Evolutionary conservation across 2,797 vertebrate species (phyloP).

Genomic region (Labroides dimidiatus): DNA sequence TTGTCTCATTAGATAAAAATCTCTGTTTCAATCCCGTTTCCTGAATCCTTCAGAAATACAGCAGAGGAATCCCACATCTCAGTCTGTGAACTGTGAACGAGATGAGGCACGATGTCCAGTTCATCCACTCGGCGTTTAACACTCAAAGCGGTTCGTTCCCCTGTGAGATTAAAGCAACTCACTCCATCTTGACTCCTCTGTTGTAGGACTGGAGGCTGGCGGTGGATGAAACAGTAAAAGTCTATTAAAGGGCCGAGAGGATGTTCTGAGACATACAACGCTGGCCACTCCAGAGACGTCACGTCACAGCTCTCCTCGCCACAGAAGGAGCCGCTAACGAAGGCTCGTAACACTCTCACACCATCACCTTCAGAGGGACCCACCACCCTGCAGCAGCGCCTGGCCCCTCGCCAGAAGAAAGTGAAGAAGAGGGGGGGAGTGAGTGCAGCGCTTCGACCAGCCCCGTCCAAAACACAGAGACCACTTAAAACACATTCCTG

Average conservation of each 20-base stretch:
- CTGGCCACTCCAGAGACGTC: constrained; percentile 61
- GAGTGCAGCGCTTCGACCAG: constrained; percentile 61
- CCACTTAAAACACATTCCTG: constrained; percentile 85
- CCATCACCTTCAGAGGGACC: constrained; percentile 71
- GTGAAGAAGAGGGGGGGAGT: constrained; percentile 41
- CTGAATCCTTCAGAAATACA: constrained; percentile 48
- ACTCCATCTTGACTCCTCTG: constrained; percentile 31
- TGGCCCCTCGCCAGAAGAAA: constrained; percentile 70
- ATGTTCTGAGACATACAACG: constrained; percentile 59
- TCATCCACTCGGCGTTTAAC: constrained; percentile 59
- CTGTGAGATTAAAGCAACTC: constrained; percentile 35
- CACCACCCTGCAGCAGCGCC: constrained; percentile 69
- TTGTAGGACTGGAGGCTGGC: constrained; percentile 48
- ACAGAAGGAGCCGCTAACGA: constrained; percentile 64
- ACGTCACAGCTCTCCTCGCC: constrained; percentile 68
- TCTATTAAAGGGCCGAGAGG: constrained; percentile 49
- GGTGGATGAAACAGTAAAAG: constrained; percentile 53
- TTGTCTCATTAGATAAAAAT: constrained; percentile 76
- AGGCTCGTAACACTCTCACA: constrained; percentile 51
- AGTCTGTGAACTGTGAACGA: constrained; percentile 68
- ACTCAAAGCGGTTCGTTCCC: constrained; percentile 43
- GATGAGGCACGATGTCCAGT: constrained; percentile 54
- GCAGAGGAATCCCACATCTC: constrained; percentile 41
- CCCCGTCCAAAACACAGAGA: constrained; percentile 72
- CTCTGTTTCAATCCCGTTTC: constrained; percentile 66